Evolutionary conservation across 2,888 invertebrate genomes (phyloP), one percentile per base, ranked within the genome.

Genomic region (Drosophila paramelanica): DNA sequence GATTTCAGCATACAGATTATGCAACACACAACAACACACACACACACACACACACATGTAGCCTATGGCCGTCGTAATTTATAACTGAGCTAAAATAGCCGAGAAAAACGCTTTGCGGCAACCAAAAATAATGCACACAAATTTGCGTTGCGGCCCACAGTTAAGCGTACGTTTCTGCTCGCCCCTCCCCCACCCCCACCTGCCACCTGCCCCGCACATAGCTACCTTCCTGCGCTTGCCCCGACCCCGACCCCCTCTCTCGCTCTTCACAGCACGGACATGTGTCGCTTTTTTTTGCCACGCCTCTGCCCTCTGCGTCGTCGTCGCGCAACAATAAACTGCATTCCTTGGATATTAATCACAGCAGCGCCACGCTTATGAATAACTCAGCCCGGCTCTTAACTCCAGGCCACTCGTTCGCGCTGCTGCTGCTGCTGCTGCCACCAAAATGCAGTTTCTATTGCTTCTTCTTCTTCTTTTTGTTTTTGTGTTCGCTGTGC

Each of bases 281-380:
- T 74, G 61, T 73, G 80, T 81, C 80, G 66, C 66, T 64, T 52
- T 36, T 36, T 27, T 43, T 51, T 67, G 73, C 69, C 79, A 77
- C 80, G 68, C 86, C 74, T 42, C 61, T 39, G 46, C 45, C 47
- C 62, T 59, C 55, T 51, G 53, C 55, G 51, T 64, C 68, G 52
- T 64, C 62, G 66, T 62, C 75, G 69, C 68, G 62, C 73, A 71
- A 80, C 87, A 82, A 86, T 86, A 86, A 83, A 83, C 88, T 84
- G 88, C 85, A 85, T 85, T 88, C 85, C 76, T 73, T 42, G 88
- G 73, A 88, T 85, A 85, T 85, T 85, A 88, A 85, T 85, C 85
- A 85, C 85, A 79, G 77, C 83, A 74, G 67, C 78, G 67, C 69
- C 77, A 75, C 77, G 79, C 77, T 79, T 67, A 74, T 67, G 69